Evolutionary conservation across 2,113 vertebrate genomes (phyloP).

Genomic region (Chloropsis hardwickii): DNA sequence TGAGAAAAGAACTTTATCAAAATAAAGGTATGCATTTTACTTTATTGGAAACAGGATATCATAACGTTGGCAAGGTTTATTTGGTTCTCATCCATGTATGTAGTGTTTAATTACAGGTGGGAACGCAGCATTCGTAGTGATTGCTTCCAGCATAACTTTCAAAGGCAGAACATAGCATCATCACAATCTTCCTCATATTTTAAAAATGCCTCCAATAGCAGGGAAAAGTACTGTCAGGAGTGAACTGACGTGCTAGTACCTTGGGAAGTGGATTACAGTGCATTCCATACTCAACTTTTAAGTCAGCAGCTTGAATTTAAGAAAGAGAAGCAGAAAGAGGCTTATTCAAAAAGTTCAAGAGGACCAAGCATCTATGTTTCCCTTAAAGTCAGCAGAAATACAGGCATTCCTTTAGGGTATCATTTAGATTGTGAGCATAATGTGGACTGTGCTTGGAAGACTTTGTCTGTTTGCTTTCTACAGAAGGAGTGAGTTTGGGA

Average conservation of each 20-base stretch:
- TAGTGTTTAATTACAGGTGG: background rate
- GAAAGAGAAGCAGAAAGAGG: background rate
- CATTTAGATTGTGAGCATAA: background rate
- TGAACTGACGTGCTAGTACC: background rate
- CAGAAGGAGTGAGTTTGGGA: background rate
- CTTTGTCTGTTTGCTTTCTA: background rate
- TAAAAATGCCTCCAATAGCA: background rate
- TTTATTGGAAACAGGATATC: background rate
- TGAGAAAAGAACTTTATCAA: background rate
- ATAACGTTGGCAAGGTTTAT: background rate
- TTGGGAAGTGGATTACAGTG: background rate
- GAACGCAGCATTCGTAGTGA: background rate
- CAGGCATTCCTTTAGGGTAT: background rate
- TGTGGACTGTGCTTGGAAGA: background rate
- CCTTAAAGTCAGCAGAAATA: background rate
- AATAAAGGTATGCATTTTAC: background rate
- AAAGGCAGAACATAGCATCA: background rate
- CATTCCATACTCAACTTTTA: background rate
- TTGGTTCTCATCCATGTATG: background rate
- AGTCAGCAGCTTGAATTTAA: background rate
- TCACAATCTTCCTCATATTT: background rate
- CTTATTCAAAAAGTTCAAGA: background rate
- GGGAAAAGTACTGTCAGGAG: background rate
- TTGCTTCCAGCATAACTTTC: background rate
- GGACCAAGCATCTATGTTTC: background rate